Evolutionary conservation across 1,140 invertebrate species (phyloP).

Genomic region (Drosophila murphyi): DNA sequence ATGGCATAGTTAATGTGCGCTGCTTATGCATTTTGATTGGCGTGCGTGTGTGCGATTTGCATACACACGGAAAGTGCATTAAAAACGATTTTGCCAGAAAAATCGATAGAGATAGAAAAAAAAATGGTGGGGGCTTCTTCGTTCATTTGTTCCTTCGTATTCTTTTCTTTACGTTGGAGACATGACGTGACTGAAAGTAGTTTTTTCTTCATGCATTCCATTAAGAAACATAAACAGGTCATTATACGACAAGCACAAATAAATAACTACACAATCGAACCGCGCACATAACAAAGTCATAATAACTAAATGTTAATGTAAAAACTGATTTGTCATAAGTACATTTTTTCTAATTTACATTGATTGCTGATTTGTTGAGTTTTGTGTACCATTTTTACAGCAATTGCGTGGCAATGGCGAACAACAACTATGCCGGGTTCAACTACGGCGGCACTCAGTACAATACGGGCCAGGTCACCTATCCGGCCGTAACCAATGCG

Average conservation of each 20-base stretch:
- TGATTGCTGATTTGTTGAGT: conserved; percentile 63
- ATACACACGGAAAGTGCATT: conserved; percentile 61
- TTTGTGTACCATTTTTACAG: conserved; percentile 52
- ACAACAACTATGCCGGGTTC: conserved; percentile 97
- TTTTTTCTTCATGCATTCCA: conserved; percentile 68
- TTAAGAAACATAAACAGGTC: conserved; percentile 72
- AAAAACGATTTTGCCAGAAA: conserved; percentile 45
- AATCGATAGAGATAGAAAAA: conserved; percentile 57
- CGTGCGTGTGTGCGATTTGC: conserved; percentile 33
- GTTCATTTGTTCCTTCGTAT: background rate
- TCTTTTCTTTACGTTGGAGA: conserved; percentile 8
- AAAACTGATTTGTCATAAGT: conserved; percentile 46
- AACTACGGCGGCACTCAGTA: conserved; percentile 95
- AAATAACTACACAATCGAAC: conserved; percentile 55
- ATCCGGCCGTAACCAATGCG: conserved; percentile 80
- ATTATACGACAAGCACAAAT: conserved; percentile 74
- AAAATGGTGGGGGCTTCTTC: conserved; percentile 46
- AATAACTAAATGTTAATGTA: conserved; percentile 56
- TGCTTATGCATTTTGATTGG: conserved; percentile 5
- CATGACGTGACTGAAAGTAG: conserved; percentile 78
- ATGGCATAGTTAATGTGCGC: conserved; percentile 1
- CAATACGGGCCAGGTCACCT: conserved; percentile 86
- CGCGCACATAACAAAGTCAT: conserved; percentile 44
- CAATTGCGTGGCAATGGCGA: conserved; percentile 88
- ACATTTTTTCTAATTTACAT: conserved; percentile 52